Evolutionary conservation across 2,113 vertebrate species (phyloP), one percentile per base, ranked within the genome.

Genomic region (Microcebus lehilahytsara): DNA sequence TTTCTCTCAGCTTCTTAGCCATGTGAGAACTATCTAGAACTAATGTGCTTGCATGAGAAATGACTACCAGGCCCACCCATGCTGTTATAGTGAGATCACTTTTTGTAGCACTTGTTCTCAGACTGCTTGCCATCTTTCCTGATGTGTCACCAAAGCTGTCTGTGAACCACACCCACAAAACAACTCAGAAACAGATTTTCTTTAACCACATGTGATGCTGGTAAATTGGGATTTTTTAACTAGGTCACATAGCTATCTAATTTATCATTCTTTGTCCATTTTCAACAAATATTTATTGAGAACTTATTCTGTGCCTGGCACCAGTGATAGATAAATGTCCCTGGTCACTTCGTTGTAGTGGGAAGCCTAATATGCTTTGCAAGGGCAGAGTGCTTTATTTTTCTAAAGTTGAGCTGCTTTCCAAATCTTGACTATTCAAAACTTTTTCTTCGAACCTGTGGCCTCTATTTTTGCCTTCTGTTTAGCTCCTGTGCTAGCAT

Each of bases 101-200:
- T 60, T 49, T 46, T 80, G 58, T 34, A 71, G 74, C 23, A 23
- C 95, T 95, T 20, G 34, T 78, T 95, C 86, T 95, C 53, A n/a
- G 64, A 80, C 64, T 89, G 72, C 85, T 96, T 77, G 78, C 94
- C 83, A 72, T 96, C 91, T 96, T 92, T 46, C 94, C 75, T 67
- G 91, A 81, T 97, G 97, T 72, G 97, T 98, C 98, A 97, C 97
- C 72, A 66, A 40, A 16, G 58, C 64, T 53, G 79, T 5, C 56
- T 91, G 71, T 23, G 92, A 79, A 56, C 93, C 98, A 96, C 96
- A 97, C 97, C 97, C 95, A 88, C 40, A 87, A 84, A 97, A 96
- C 96, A 97, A 93, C 94, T 85, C 75, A 84, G 81, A 97, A 95
- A 92, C 96, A 96, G 96, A 97, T 94, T 97, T 96, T 80, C 79